Conservation (phyloP, 1,140 invertebrate species). For the Drosophila ananassae region DNA sequence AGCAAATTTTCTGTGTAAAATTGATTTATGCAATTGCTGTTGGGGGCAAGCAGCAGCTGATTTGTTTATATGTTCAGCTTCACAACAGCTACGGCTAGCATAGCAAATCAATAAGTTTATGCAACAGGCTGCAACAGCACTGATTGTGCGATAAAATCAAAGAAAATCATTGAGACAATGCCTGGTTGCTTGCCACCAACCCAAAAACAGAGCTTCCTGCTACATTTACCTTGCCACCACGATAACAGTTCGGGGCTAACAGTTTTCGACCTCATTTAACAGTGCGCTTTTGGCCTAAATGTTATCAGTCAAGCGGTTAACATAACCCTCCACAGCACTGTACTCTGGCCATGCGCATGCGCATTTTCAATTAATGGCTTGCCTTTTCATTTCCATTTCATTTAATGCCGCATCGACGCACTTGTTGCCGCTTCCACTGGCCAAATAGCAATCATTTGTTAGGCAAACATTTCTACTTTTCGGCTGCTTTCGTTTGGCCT, state of each 20-base stretch:
- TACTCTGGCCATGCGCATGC: slow-evolving; percentile 25
- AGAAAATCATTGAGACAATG: slow-evolving; percentile 65
- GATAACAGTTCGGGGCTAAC: slow-evolving; percentile 8
- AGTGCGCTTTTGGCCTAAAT: slow-evolving; percentile 4
- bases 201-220: slow-evolving; percentile 64
- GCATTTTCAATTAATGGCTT: slow-evolving; percentile 67
- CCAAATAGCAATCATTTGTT: slow-evolving; percentile 77
- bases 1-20: slow-evolving; percentile 60
- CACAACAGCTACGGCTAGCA: slow-evolving; percentile 49
- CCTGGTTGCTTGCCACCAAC: slow-evolving; percentile 7
- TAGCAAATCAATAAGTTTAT: slow-evolving; percentile 78
- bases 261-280: slow-evolving; percentile 58
- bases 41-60: slow-evolving; percentile 67
- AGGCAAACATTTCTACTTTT: slow-evolving; percentile 73
- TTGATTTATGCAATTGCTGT: slow-evolving; percentile 82
- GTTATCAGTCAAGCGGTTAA: background rate
- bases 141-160: slow-evolving; percentile 69
- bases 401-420: slow-evolving; percentile 60
- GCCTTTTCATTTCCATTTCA: slow-evolving; percentile 54
- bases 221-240: slow-evolving; percentile 15
- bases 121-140: slow-evolving; percentile 54
- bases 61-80: slow-evolving; percentile 73
- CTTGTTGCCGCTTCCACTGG: slow-evolving; percentile 36
- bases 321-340: slow-evolving; percentile 14
- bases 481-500: slow-evolving; percentile 76